A percentile compares a stretch with the other conserved stretches of the same genome.
phyloP scores from a whole-genome alignment of 2,797 vertebrate genomes.

The Platalea minor region DNA sequence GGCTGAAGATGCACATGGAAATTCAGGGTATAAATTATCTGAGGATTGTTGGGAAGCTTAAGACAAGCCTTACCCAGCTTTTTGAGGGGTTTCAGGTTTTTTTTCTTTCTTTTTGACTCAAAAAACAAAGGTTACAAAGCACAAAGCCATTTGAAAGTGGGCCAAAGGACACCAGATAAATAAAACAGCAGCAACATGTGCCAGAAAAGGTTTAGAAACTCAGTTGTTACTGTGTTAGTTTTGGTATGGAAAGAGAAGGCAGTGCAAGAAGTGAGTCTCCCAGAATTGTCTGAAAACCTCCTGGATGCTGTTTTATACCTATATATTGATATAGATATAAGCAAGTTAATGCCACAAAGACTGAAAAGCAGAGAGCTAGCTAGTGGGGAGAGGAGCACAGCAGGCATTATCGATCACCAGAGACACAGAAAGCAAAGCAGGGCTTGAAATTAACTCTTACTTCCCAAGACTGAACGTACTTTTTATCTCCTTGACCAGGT shows the following conservation, averaged over 20 bases:
- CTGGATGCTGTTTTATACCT: background rate
- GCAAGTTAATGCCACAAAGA: background rate
- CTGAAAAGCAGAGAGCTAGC: background rate
- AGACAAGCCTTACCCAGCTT: background rate
- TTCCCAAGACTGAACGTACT: fast-evolving
- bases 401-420: background rate
- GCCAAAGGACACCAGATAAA: background rate
- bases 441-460: constrained; percentile 37
- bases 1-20: background rate
- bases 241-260: background rate
- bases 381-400: fast-evolving
- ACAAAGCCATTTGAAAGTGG: background rate
- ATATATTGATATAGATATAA: background rate
- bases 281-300: background rate
- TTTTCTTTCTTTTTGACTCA: background rate
- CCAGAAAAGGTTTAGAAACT: background rate
- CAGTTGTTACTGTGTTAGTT: background rate
- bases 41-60: background rate
- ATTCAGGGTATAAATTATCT: background rate
- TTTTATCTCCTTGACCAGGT: background rate
- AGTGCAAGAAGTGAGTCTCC: background rate
- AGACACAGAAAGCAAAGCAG: background rate
- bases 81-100: background rate
- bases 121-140: background rate
- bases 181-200: background rate